Conservation (phyloP, 2,888 invertebrate genomes). For the Unio pictorum region DNA sequence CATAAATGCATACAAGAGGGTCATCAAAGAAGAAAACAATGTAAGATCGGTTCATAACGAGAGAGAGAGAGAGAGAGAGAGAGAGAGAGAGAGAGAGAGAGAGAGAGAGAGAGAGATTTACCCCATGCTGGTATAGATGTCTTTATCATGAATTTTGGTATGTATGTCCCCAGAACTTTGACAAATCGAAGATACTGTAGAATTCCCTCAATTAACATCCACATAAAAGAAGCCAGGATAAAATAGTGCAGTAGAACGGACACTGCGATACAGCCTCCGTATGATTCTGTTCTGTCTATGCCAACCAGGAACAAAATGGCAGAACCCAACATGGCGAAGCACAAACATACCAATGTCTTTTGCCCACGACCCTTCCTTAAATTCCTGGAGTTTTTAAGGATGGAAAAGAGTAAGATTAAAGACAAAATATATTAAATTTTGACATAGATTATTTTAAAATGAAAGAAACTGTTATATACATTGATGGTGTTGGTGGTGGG, state of each 20-base stretch:
- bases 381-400: constrained; percentile 54
- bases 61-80: no score
- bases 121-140: constrained; percentile 80
- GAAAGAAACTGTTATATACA: no score
- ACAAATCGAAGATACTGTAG: constrained; percentile 81
- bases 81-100: background rate
- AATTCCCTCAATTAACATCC: constrained; percentile 82
- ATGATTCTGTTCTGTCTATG: constrained; percentile 59
- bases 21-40: no score
- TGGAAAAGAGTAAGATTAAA: no score
- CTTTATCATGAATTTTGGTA: constrained; percentile 77
- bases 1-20: no score
- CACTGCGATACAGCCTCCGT: constrained; percentile 75
- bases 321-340: constrained; percentile 77
- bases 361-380: constrained; percentile 79
- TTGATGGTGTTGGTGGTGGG: no score
- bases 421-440: no score
- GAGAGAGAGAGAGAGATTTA: constrained; percentile 30
- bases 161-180: constrained; percentile 76
- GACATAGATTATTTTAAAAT: no score
- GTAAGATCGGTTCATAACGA: no score
- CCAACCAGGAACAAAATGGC: constrained; percentile 73
- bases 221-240: constrained; percentile 73
- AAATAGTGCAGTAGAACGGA: constrained; percentile 80
- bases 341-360: constrained; percentile 79